Evolutionary conservation across 2,797 vertebrate genomes (phyloP).

Genomic region (Saxicola maurus): DNA sequence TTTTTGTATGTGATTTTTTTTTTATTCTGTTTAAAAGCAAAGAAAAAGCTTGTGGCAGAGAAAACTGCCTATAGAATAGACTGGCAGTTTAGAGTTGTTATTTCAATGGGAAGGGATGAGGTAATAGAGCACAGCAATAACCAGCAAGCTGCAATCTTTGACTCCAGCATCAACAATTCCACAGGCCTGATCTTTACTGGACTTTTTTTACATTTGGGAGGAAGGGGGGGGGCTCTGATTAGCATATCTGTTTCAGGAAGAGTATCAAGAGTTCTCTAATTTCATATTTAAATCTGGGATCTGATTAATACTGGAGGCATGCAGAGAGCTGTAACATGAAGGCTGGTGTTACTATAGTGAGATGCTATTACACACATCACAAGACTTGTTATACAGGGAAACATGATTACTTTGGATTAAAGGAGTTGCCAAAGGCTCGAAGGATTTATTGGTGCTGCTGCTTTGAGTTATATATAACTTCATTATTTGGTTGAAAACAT

Average conservation of each 20-base stretch:
- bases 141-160: not conserved
- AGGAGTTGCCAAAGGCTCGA: constrained; percentile 50
- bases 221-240: not conserved
- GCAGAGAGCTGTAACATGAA: constrained; percentile 14
- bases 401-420: constrained; percentile 47
- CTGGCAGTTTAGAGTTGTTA: not conserved
- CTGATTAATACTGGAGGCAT: constrained; percentile 61
- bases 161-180: not conserved
- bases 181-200: not conserved
- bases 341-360: constrained; percentile 39
- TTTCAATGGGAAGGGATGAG: not conserved
- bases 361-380: constrained; percentile 53
- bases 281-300: constrained; percentile 53
- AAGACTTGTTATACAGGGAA: constrained; percentile 63
- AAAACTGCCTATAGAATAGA: not conserved
- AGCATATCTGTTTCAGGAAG: constrained; percentile 46
- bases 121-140: not conserved
- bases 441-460: constrained; percentile 64
- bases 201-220: not conserved
- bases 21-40: not conserved
- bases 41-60: not conserved
- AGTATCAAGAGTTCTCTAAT: constrained; percentile 31
- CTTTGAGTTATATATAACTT: constrained; percentile 56
- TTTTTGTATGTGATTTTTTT: not conserved
- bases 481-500: constrained; percentile 39